Conservation (phyloP, 2,888 invertebrate genomes). For the Volucella zonaria region DNA sequence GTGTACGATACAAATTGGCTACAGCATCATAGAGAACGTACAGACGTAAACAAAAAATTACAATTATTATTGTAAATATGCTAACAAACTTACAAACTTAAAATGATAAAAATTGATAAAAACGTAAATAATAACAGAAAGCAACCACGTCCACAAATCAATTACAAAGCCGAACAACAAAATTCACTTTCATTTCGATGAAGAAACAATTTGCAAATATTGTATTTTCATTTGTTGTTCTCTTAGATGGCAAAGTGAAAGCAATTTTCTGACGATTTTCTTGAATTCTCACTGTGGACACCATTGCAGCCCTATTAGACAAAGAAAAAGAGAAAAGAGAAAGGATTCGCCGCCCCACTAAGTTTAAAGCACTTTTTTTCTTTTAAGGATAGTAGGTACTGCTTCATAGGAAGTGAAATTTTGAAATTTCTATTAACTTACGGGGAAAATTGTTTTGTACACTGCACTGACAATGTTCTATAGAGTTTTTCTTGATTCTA, state of each 20-base stretch:
- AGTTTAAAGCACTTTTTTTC: not conserved
- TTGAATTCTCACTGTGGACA: constrained; percentile 2
- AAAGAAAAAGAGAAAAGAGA: constrained; percentile 46
- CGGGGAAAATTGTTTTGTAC: constrained; percentile 27
- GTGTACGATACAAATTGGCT: not conserved
- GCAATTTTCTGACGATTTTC: constrained; percentile 5
- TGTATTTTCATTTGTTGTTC: not conserved
- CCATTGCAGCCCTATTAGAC: not conserved
- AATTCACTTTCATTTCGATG: constrained; percentile 50
- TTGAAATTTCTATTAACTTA: constrained; percentile 45
- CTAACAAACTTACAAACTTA: not conserved
- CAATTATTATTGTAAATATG: too few relatives aligned
- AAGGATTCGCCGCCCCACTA: constrained; percentile 37
- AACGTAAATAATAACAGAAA: constrained; percentile 48
- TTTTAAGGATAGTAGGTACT: not conserved
- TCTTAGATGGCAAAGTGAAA: constrained; percentile 1
- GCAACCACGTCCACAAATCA: constrained; percentile 19
- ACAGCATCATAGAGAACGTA: not conserved
- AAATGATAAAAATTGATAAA: not conserved
- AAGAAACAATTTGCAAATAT: constrained; percentile 16
- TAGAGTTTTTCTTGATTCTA: constrained; percentile 34
- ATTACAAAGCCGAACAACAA: constrained; percentile 11
- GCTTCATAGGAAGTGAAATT: not conserved
- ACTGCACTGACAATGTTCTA: constrained; percentile 55
- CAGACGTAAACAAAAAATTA: too few relatives aligned